Base-by-base conservation (phyloP, 2,113 vertebrate species). In the Regulus satrapa region DNA sequence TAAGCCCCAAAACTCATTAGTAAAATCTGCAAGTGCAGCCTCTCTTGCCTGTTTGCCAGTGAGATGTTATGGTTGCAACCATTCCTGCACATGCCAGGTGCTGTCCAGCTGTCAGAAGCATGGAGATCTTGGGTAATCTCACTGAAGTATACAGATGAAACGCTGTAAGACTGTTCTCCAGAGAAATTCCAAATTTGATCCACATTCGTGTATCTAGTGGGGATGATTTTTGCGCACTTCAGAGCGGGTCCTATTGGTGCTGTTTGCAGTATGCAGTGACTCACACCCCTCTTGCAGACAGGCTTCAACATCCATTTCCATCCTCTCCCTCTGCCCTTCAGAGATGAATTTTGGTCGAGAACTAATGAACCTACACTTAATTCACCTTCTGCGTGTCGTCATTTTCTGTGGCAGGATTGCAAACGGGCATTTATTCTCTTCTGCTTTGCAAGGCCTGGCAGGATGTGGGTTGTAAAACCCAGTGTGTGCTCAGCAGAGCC, bases 381-480 rank as follows among this genome's bases (percentile, higher is more conserved):
- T 8, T 61, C 24, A 41, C 63, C 79, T 46, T 61, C 17, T 13
- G 17, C 8, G 62, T 21, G 52, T 15, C 1, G 2, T 81, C 20
- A 15, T 59, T 67, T 87, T 90, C 49, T n/a, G 62, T 29, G 19
- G 15, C 1, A 1, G 20, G 10, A 28, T 58, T 46, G 69, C 78
- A 75, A 34, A 66, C 8, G 56, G 38, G 46, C 29, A 11, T 71
- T 76, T 49, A 32, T 71, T 94, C 87, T 78, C 85, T 96, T 96
- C 85, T 96, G 87, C 93, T 95, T 94, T 91, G 89, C 77, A 38
- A 64, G 67, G 51, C 18, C 56, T 25, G 54, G 64, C 97, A 97
- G 96, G 94, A 97, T 97, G 95, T 97, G 94, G 88, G 67, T 75
- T 82, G 62, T 61, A 25, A 29, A 72, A n/a, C 62, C 77, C 34